phyloP scores from a whole-genome alignment of 1,140 invertebrate genomes.

The Calycopis cecrops region DNA sequence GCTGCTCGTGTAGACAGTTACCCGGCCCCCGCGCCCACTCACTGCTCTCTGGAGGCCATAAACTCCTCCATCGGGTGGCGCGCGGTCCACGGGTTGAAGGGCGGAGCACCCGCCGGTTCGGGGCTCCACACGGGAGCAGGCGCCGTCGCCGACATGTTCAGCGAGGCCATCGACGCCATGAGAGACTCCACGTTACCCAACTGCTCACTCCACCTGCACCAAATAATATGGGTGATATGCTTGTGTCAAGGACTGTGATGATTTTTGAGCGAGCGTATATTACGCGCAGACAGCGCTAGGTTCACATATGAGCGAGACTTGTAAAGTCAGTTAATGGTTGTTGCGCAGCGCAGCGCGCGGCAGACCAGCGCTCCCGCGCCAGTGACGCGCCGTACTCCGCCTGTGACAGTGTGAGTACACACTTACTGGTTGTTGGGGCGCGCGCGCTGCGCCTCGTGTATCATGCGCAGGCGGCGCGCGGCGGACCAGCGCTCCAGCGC shows the following conservation, averaged over 20 bases:
- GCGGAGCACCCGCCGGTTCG: conserved; percentile 23
- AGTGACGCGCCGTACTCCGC: too few species aligned
- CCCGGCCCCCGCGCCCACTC: conserved; percentile 26
- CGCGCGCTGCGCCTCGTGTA: conserved; percentile 53
- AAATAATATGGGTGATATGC: not conserved
- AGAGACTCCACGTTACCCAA: conserved; percentile 37
- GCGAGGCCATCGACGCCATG: conserved; percentile 37
- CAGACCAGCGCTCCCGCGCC: too few species aligned
- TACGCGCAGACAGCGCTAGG: too few species aligned
- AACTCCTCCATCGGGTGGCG: conserved; percentile 51
- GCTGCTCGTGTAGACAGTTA: conserved; percentile 22
- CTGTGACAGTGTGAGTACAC: not conserved
- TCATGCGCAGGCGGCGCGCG: conserved; percentile 61
- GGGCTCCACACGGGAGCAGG: conserved; percentile 19
- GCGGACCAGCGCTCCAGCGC: conserved; percentile 60
- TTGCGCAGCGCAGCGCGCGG: too few species aligned
- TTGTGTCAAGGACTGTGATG: too few species aligned
- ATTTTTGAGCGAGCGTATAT: too few species aligned
- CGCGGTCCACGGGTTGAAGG: conserved; percentile 63
- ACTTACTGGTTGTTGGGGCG: conserved; percentile 22
- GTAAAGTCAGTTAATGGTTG: too few species aligned
- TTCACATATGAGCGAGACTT: too few species aligned
- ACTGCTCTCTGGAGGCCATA: conserved; percentile 37
- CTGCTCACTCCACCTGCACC: conserved; percentile 27
- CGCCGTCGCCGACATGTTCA: conserved; percentile 25